Conservation (phyloP, 2,888 invertebrate genomes). For the Heliconius cydno region DNA sequence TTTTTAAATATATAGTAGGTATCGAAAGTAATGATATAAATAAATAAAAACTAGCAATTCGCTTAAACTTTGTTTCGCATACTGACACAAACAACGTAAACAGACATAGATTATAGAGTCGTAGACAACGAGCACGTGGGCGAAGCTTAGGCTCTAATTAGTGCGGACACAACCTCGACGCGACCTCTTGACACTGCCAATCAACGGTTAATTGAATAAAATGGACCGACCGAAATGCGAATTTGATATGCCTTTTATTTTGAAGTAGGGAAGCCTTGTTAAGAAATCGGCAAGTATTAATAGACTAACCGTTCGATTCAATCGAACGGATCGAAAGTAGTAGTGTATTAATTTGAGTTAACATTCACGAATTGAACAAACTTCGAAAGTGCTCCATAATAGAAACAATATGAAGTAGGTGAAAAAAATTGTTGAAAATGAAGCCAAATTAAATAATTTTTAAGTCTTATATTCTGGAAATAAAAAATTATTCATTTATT, state of each 20-base stretch:
- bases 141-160: constrained; percentile 75
- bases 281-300: constrained; percentile 18
- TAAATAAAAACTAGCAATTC: not conserved
- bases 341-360: not conserved
- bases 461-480: too few relatives aligned
- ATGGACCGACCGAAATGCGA: constrained; percentile 70
- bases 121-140: constrained; percentile 62
- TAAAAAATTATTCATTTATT: too few relatives aligned
- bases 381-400: too few relatives aligned
- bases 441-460: too few relatives aligned
- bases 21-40: too few relatives aligned
- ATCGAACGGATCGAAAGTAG: not conserved
- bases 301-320: not conserved
- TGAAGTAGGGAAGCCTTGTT: constrained; percentile 14
- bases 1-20: not conserved
- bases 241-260: constrained; percentile 56
- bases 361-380: too few relatives aligned
- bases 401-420: too few relatives aligned
- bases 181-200: constrained; percentile 78
- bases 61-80: not conserved
- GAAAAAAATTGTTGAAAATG: too few relatives aligned
- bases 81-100: not conserved
- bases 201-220: constrained; percentile 79
- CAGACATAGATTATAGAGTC: constrained; percentile 38
- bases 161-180: constrained; percentile 72